Conservation (phyloP, 2,888 invertebrate species). For the Crocallis elinguaria region DNA sequence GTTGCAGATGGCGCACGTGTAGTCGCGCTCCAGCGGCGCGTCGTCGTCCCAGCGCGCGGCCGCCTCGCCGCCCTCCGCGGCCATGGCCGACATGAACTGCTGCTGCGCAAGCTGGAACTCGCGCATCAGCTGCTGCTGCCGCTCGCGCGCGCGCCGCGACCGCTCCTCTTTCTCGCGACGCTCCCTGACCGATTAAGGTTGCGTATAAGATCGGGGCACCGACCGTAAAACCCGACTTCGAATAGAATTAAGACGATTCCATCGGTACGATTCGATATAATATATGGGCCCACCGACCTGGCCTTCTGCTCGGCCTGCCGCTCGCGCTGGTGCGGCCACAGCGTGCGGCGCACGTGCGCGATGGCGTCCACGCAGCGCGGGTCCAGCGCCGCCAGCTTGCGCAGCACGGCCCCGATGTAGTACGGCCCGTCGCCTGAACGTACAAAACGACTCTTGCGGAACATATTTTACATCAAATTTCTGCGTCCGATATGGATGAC, state of each 20-base stretch:
- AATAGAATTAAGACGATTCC: neutral
- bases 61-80: constrained; percentile 71
- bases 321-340: constrained; percentile 94
- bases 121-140: constrained; percentile 96
- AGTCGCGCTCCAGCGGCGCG: constrained; percentile 88
- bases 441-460: no score
- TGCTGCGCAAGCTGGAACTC: constrained; percentile 96
- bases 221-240: no score
- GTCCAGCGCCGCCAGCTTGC: constrained; percentile 90
- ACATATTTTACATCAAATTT: no score
- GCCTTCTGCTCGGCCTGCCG: constrained; percentile 90
- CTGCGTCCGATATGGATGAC: no score
- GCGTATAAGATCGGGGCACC: no score
- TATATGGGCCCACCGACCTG: constrained; percentile 62
- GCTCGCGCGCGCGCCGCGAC: constrained; percentile 92
- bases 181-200: no score
- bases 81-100: constrained; percentile 91
- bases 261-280: neutral
- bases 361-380: constrained; percentile 88
- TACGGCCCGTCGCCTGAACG: constrained; percentile 93
- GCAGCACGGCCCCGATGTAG: constrained; percentile 92
- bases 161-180: constrained; percentile 92
- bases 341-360: constrained; percentile 85
- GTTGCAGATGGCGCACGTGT: constrained; percentile 98
- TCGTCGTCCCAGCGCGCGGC: constrained; percentile 84